These are phyloP conservation scores for Zygothrica quintamaculata DNA, from an alignment of 2,888 invertebrate species.

Conservation along the genomic window DNA sequence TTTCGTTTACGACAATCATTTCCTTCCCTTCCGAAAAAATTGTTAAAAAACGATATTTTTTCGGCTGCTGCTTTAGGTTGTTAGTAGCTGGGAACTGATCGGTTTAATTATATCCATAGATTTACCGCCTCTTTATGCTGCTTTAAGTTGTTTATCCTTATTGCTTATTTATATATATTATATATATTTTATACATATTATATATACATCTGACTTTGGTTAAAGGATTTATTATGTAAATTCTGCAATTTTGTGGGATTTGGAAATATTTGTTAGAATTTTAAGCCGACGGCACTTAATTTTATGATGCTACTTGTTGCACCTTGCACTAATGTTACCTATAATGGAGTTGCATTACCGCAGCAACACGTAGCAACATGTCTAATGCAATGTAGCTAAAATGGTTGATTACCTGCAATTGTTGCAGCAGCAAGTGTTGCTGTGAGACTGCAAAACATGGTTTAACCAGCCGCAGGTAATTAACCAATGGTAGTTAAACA, in stretches of 20 bases:
- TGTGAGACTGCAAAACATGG: neutral
- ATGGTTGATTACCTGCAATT: constrained; percentile 37
- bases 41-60: no score
- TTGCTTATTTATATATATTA: no score
- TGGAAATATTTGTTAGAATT: constrained; percentile 9
- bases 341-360: neutral
- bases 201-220: no score
- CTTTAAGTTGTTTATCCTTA: no score
- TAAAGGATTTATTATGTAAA: no score
- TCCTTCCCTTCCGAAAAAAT: no score
- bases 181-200: no score
- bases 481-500: constrained; percentile 1
- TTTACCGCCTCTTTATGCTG: no score
- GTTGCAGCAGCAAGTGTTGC: neutral
- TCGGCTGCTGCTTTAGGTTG: no score
- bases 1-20: no score
- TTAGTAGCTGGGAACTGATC: no score
- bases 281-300: constrained; percentile 38
- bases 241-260: neutral
- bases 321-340: constrained; percentile 18
- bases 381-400: constrained; percentile 11
- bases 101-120: no score
- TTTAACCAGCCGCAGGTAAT: constrained; percentile 26
- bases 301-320: constrained; percentile 33
- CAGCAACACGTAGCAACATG: constrained; percentile 46